Conservation (phyloP, 2,797 vertebrate species). For the Falco berigora region DNA sequence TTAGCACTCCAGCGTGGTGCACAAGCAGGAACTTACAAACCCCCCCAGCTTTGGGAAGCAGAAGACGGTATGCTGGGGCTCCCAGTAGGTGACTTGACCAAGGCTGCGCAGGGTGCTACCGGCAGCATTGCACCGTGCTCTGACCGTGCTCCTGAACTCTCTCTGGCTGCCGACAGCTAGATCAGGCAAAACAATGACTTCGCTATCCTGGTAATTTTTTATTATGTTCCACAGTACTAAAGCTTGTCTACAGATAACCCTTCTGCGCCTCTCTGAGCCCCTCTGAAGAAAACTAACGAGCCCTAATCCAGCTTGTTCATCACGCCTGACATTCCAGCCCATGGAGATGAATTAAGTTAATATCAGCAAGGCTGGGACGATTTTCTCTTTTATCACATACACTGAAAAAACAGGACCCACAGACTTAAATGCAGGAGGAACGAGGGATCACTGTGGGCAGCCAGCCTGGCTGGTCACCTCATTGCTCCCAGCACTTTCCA, state of each 20-base stretch:
- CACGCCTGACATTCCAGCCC: neutral
- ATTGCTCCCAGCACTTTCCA: neutral
- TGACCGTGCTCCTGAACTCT: fast-evolving
- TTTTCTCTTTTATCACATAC: neutral
- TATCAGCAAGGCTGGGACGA: neutral
- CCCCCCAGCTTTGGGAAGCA: neutral
- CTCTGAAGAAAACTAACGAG: neutral
- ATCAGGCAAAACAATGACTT: neutral
- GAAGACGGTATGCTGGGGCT: neutral
- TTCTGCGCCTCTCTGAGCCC: neutral
- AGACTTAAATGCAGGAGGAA: neutral
- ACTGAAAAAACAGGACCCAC: neutral
- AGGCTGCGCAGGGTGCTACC: fast-evolving
- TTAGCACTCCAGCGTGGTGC: neutral
- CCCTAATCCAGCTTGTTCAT: neutral
- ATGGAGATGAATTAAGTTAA: neutral
- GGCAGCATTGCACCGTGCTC: fast-evolving
- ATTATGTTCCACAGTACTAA: neutral
- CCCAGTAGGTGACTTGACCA: neutral
- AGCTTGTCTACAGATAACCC: neutral
- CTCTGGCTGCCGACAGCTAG: neutral
- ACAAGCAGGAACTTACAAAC: neutral
- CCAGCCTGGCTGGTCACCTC: neutral
- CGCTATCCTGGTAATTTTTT: neutral
- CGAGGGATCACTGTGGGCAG: fast-evolving